Evolutionary conservation across 2,113 vertebrate genomes (phyloP), one percentile per base, ranked within the genome.

Genomic region (Nycticryphes semicollaris): DNA sequence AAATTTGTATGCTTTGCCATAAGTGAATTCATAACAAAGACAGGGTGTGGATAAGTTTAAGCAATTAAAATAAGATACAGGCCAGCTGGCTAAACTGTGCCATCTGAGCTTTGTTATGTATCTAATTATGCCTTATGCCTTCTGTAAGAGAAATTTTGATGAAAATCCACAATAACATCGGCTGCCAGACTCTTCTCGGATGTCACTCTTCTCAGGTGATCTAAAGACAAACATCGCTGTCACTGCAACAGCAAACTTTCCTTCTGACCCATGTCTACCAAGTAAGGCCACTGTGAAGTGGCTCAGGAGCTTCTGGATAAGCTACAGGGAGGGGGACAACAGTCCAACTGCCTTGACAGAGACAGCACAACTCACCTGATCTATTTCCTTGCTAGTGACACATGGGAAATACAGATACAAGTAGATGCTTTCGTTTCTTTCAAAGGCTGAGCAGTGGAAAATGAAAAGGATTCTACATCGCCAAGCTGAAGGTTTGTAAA

Each of bases 1-100:
- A 63, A 78, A 90, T 80, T 54, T 37, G 16, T 84, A 59, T 63
- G 39, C 60, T 51, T 78, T 87, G 51, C 84, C 56, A 35, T 56
- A 87, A 77, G 41, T 35, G 23, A 84, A 86, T 81, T 91, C 60
- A 64, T 75, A 92, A 94, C 80, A 94, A 94, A 84, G 56, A 87
- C 48, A 84, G 89, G 86, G 91, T 78, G 89, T 90, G 84, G 74
- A 60, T 72, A 59, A 16, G 39, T 91, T 89, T 84, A 89, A 85
- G 62, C 62, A 90, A 84, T 81, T 83, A 80, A 80, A 95, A 77
- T 47, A 75, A 85, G 60, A 74, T 35, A 74, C 5, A 70, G 30
- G 66, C 39, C 76, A 81, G 47, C 56, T 82, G 20, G 22, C 28
- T 92, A 92, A 94, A 90, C 54, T 51, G 56, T 62, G 73, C 63